phyloP scores from a whole-genome alignment of 1,140 invertebrate species.

The Caenorhabditis inopinata region DNA sequence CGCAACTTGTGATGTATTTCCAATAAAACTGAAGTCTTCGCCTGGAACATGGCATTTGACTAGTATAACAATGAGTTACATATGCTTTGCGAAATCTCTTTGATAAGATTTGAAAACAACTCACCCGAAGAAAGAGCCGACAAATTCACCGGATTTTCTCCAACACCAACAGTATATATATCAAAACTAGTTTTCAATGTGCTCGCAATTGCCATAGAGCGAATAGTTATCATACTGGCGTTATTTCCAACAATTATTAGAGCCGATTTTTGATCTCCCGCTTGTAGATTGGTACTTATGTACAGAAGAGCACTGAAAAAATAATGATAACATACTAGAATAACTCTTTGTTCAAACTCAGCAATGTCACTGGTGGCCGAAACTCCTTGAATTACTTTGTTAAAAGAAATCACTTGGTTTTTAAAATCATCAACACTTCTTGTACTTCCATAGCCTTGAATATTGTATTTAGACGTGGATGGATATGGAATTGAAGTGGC shows the following conservation, averaged over 20 bases:
- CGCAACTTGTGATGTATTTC: background rate
- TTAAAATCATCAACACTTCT: background rate
- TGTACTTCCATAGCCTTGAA: conserved; percentile 7
- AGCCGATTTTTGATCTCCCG: background rate
- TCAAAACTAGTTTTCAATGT: background rate
- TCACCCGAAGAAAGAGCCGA: background rate
- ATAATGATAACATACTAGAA: background rate
- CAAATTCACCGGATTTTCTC: background rate
- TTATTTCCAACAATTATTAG: conserved; percentile 2
- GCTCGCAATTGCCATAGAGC: background rate
- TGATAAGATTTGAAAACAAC: background rate
- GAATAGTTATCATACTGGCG: background rate
- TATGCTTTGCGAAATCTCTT: background rate
- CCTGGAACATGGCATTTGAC: no score
- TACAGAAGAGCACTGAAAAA: background rate
- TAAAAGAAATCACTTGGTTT: conserved; percentile 3
- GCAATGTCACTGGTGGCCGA: background rate
- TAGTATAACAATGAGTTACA: no score
- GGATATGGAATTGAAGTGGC: background rate
- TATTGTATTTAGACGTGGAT: background rate
- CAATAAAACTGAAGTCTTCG: background rate
- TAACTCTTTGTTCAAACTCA: background rate
- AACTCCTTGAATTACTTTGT: background rate
- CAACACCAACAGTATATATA: conserved; percentile 1
- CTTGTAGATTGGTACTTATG: background rate